Evolutionary conservation across 2,113 vertebrate species (phyloP), one percentile per base, ranked within the genome.

Genomic region (Lates calcarifer): DNA sequence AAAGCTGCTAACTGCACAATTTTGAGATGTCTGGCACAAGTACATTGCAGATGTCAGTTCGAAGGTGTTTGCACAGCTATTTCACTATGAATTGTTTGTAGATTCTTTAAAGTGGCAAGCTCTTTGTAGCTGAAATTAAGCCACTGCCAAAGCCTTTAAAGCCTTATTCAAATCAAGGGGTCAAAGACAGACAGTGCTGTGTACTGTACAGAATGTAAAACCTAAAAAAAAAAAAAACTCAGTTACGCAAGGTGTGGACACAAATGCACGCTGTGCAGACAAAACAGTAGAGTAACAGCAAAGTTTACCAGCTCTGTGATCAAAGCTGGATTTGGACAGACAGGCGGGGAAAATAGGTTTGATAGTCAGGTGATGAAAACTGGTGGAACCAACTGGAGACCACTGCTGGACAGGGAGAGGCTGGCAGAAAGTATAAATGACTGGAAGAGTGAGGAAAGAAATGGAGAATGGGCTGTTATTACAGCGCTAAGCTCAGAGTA

Each of bases 1-100:
- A 43, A 80, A 82, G 63, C 49, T 82, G 71, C 58, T 13, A 76
- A 80, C 37, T 82, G 62, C 41, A 63, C 53, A 74, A 20, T 63
- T 80, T 75, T 80, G 33, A 81, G 78, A 66, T 45, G 70, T 64
- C 62, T 81, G 57, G 47, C 29, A 53, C 31, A 31, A 55, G 3
- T 65, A 28, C 57, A 35, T 63, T 82, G 82, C 79, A 77, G 75
- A 82, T 45, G 72, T 80, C 75, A 75, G 64, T 43, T 62, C 55
- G 69, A n/a, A 76, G 35, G 47, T 70, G 37, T 71, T 80, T 57
- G 56, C 60, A 71, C 17, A 61, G 18, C 68, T 62, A 22, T 53
- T 76, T 78, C 3, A 26, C 5, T 43, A 20, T 37, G 29, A 73
- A 67, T 24, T 22, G 22, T 26, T 43, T 22, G 6, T n/a, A 39